phyloP scores from a whole-genome alignment of 2,888 invertebrate genomes.

The Autographa pulchrina region DNA sequence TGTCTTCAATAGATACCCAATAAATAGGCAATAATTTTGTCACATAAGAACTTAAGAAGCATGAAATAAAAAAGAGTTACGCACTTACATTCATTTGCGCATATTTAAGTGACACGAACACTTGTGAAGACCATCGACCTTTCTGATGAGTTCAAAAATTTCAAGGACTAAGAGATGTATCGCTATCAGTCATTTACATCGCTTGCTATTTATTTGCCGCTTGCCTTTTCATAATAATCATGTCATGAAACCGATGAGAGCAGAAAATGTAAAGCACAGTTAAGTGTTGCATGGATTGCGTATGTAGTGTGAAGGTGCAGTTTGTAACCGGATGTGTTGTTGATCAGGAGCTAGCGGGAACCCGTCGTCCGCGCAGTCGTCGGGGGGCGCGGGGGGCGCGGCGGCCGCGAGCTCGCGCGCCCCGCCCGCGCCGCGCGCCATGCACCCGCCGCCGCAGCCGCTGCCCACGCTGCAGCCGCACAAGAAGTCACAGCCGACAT shows the following conservation, averaged over 20 bases:
- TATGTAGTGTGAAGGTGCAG: background rate
- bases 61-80: conserved; percentile 63
- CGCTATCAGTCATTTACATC: conserved; percentile 33
- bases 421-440: conserved; percentile 37
- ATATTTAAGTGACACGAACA: conserved; percentile 35
- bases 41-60: conserved; percentile 51
- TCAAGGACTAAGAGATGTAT: conserved; percentile 68
- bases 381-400: conserved; percentile 42
- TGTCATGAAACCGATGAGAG: conserved; percentile 14
- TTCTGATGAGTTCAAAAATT: conserved; percentile 70
- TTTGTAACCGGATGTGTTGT: conserved; percentile 14
- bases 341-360: conserved; percentile 48
- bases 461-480: conserved; percentile 50
- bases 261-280: conserved; percentile 19
- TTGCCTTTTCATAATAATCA: conserved; percentile 24
- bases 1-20: conserved; percentile 53
- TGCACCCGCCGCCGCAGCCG: conserved; percentile 48
- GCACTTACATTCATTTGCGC: conserved; percentile 43
- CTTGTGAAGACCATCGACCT: conserved; percentile 45
- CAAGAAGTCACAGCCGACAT: conserved; percentile 76
- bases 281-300: conserved; percentile 36
- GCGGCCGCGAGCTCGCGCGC: conserved; percentile 23
- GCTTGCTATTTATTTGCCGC: conserved; percentile 50
- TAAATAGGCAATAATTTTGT: conserved; percentile 25
- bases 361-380: conserved; percentile 51